Conservation (phyloP, 2,888 invertebrate species). For the Odontocolon sp. region DNA sequence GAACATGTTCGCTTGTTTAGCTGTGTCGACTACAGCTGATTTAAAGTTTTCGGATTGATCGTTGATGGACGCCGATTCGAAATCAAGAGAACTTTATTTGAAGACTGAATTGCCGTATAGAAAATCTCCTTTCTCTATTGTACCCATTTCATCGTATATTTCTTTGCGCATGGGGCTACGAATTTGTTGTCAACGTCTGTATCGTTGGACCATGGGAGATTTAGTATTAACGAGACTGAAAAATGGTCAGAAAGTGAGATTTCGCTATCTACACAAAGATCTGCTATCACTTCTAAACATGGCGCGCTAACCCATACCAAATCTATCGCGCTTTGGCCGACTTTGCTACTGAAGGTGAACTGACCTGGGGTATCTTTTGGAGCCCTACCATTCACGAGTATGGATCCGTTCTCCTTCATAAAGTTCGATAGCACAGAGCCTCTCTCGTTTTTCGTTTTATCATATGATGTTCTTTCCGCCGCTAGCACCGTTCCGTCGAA, state of each 20-base stretch:
- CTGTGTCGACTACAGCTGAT: background rate
- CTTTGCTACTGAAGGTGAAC: background rate
- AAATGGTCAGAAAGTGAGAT: background rate
- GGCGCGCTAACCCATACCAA: constrained; percentile 8
- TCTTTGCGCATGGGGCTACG: background rate
- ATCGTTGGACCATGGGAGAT: background rate
- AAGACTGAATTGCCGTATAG: background rate
- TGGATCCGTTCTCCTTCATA: constrained; percentile 27
- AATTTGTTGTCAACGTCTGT: background rate
- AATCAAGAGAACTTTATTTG: background rate
- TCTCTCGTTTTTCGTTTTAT: constrained; percentile 5
- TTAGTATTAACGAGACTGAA: background rate
- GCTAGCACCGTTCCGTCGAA: background rate
- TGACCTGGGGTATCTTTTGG: background rate
- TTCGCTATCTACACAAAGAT: background rate
- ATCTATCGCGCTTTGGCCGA: background rate
- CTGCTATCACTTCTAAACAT: background rate
- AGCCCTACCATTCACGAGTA: constrained; percentile 26
- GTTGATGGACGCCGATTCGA: background rate
- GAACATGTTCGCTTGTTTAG: background rate
- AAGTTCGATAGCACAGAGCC: background rate
- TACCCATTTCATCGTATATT: background rate
- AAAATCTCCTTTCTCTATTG: background rate
- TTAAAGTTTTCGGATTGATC: background rate
- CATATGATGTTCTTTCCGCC: background rate